These are phyloP conservation scores for Ranitomeya variabilis DNA, from an alignment of 2,113 vertebrate genomes.

Conservation along the genomic window DNA sequence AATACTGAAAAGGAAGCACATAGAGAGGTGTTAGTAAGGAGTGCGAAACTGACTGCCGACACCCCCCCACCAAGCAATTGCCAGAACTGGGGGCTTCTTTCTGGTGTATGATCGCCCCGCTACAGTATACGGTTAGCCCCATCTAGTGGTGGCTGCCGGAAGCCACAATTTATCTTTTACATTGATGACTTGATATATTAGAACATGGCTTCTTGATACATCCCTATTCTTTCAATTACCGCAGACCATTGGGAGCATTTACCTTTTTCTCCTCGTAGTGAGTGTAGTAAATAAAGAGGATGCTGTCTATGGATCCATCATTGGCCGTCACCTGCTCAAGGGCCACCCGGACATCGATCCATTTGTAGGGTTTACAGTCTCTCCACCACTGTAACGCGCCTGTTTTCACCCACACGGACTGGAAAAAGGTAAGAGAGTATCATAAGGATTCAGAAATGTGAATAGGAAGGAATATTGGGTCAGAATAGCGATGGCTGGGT, in stretches of 20 bases:
- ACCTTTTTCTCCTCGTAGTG: constrained; percentile 95
- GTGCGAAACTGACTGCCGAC: too few species aligned
- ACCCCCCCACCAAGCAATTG: too few species aligned
- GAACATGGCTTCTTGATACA: too few species aligned
- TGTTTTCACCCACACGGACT: constrained; percentile 98
- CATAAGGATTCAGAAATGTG: background rate
- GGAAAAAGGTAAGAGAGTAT: constrained; percentile 25
- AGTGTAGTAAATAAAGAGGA: constrained; percentile 94
- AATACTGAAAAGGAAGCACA: constrained; percentile 76
- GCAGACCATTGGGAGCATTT: background rate
- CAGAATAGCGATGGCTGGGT: background rate
- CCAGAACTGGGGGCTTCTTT: too few species aligned
- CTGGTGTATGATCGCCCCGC: too few species aligned
- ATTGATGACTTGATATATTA: too few species aligned
- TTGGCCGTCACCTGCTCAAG: constrained; percentile 92
- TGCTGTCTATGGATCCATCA: constrained; percentile 88
- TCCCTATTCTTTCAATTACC: too few species aligned
- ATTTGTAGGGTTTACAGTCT: constrained; percentile 93
- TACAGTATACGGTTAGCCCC: too few species aligned
- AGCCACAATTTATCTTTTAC: too few species aligned
- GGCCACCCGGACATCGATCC: constrained; percentile 90
- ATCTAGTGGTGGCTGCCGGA: too few species aligned
- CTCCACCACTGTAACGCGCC: constrained; percentile 95
- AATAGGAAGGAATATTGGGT: background rate
- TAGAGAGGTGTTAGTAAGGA: background rate